Base-by-base conservation (phyloP, 2,113 vertebrate genomes). In the Hippoglossus stenolepis region DNA sequence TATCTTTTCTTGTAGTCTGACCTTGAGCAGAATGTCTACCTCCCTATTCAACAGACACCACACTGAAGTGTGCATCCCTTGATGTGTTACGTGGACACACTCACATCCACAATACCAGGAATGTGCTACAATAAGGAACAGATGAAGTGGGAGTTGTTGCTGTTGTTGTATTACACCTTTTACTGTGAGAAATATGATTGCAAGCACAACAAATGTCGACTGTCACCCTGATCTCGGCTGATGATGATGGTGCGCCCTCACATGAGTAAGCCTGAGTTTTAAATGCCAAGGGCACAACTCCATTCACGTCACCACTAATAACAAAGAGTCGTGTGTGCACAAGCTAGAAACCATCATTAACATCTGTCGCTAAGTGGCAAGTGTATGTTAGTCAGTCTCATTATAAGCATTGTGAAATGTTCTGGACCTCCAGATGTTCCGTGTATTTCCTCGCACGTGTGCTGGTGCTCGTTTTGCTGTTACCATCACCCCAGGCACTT, bases 391-490 rank as follows among this genome's bases (percentile, higher is more conserved):
- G 49, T 73, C 71, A 71, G 63, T 80, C 43, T 65, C 60, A 59
- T 85, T 72, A 63, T 79, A 47, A 40, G 83, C 26, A 15, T 13
- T 51, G 64, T 62, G 59, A 28, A 62, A 3, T 57, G 35, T 63
- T 38, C 58, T 74, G 40, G 11, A 70, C 17, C 58, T 75, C 79
- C 87, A 89, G 83, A 90, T 87, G 78, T 85, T 45, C 60, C 26
- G 67, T 62, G 49, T 28, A 61, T 68, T 75, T 53, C 23, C 14
- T 12, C 12, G 13, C 71, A 79, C 75, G 57, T 65, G 74, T 58
- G 31, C 47, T 43, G 31, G n/a, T 70, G 79, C 67, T 59, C 38
- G 73, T 60, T 65, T 68, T 67, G 73, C 53, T 70, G 26, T 77
- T 73, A 45, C n/a, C n/a, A 61, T 40, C 4, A 73, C 63, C 58